Evolutionary conservation across 1,140 invertebrate species (phyloP).

Genomic region (Diabrotica undecimpunctata): DNA sequence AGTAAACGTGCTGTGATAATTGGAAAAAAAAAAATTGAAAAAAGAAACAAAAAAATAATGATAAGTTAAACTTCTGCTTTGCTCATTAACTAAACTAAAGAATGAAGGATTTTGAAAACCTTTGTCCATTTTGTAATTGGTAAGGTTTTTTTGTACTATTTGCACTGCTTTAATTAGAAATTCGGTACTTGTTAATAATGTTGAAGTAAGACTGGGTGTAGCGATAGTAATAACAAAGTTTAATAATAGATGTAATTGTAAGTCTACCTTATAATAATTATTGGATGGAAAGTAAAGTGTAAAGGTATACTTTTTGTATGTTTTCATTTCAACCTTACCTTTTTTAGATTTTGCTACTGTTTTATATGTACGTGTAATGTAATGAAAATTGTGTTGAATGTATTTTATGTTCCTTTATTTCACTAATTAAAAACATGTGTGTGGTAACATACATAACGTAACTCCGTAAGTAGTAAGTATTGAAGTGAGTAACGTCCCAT

Average conservation of each 20-base stretch:
- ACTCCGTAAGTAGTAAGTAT: too few species aligned
- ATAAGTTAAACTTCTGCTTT: not conserved
- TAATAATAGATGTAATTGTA: slow-evolving; percentile 30
- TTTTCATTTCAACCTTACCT: too few species aligned
- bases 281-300: slow-evolving; percentile 29
- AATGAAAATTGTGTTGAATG: too few species aligned
- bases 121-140: slow-evolving; percentile 1
- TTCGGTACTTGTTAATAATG: slow-evolving; percentile 10
- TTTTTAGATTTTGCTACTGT: too few species aligned
- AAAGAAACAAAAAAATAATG: not conserved
- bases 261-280: slow-evolving; percentile 33
- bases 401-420: too few species aligned
- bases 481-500: too few species aligned
- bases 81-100: not conserved
- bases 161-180: not conserved
- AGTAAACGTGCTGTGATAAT: not conserved
- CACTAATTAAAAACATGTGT: too few species aligned
- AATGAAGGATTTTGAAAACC: not conserved
- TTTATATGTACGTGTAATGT: too few species aligned
- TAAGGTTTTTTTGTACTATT: not conserved
- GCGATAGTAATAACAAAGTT: slow-evolving; percentile 30
- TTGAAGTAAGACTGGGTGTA: slow-evolving; percentile 36
- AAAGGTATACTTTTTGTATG: too few species aligned
- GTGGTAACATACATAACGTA: too few species aligned
- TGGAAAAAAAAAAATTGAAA: not conserved